phyloP scores from a whole-genome alignment of 2,113 vertebrate species.

The Brienomyrus brachyistius region DNA sequence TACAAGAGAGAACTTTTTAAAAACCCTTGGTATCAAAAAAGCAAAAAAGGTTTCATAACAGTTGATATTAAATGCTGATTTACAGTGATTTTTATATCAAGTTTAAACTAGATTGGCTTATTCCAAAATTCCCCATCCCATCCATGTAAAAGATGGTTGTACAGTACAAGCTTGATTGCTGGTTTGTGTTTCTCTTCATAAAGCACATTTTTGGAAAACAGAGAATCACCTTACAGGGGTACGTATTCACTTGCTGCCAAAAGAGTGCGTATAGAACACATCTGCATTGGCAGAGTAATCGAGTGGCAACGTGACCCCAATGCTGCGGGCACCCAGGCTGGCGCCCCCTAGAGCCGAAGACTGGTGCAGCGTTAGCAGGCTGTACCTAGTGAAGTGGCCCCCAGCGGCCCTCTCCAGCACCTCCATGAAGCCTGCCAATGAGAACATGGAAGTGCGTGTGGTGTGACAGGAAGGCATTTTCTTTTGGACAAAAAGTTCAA shows the following conservation, averaged over 20 bases:
- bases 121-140: not conserved
- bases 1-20: not conserved
- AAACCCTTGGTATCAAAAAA: not conserved
- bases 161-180: not conserved
- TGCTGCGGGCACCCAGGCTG: slow-evolving; percentile 64
- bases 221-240: not conserved
- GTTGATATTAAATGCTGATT: not conserved
- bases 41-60: not conserved
- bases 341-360: slow-evolving; percentile 78
- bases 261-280: slow-evolving; percentile 73
- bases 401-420: slow-evolving; percentile 54
- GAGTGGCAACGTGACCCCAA: slow-evolving; percentile 56
- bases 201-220: not conserved
- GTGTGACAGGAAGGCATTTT: not conserved
- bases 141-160: not conserved
- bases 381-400: slow-evolving; percentile 65
- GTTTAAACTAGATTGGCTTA: not conserved
- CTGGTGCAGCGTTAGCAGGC: slow-evolving; percentile 65
- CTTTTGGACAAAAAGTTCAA: not conserved
- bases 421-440: slow-evolving; percentile 64
- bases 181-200: not conserved
- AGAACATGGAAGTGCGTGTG: slow-evolving; percentile 1
- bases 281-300: slow-evolving; percentile 59
- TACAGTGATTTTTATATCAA: not conserved
- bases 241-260: slow-evolving; percentile 44